phyloP scores from a whole-genome alignment of 2,888 invertebrate genomes.

The Helleia helle region DNA sequence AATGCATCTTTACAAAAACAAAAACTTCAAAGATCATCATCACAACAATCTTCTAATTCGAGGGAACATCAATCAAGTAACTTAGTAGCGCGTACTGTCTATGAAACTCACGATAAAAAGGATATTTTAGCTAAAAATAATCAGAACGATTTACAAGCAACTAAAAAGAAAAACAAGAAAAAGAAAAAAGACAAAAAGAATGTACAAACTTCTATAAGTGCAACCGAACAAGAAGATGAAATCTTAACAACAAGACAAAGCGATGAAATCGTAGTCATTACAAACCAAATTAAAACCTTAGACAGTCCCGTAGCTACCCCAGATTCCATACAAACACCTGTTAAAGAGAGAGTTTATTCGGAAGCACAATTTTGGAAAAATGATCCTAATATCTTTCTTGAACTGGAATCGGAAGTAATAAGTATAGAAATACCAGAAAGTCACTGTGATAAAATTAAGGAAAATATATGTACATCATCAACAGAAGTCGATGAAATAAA shows the following conservation, averaged over 20 bases:
- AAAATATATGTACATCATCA: neutral
- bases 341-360: slow-evolving; percentile 56
- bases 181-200: slow-evolving; percentile 46
- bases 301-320: slow-evolving; percentile 46
- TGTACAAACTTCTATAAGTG: slow-evolving; percentile 18
- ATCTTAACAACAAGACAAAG: slow-evolving; percentile 27
- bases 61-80: slow-evolving; percentile 29
- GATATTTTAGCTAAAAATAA: neutral
- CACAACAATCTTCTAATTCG: slow-evolving; percentile 35
- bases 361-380: slow-evolving; percentile 65
- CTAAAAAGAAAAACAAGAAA: slow-evolving; percentile 46
- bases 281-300: too few species aligned
- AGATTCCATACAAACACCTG: slow-evolving; percentile 52
- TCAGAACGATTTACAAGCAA: slow-evolving; percentile 23
- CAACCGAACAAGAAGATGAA: neutral
- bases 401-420: slow-evolving; percentile 36
- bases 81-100: slow-evolving; percentile 19
- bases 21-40: slow-evolving; percentile 19
- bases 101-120: slow-evolving; percentile 10
- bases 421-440: slow-evolving; percentile 23
- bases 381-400: slow-evolving; percentile 38
- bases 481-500: slow-evolving; percentile 14
- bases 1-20: too few species aligned
- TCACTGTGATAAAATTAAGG: neutral
- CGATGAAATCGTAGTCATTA: too few species aligned